Base-by-base conservation (phyloP, 2,888 invertebrate genomes). In the Eristalinus aeneus region DNA sequence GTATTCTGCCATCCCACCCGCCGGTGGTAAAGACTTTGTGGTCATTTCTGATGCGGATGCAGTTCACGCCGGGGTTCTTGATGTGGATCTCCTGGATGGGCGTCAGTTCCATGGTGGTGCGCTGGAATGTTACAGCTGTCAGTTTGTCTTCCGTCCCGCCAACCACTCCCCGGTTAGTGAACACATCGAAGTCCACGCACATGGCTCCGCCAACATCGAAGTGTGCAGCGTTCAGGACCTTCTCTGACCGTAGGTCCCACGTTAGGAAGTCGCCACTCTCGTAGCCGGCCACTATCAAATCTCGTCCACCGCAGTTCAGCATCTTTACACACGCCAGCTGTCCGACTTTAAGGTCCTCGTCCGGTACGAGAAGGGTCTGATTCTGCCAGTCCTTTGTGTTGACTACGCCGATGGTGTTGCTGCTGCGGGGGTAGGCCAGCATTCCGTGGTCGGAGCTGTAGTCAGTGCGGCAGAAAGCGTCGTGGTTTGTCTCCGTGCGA, bases 1-100 rank as follows among this genome's bases (percentile, higher is more conserved):
- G 94, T 82, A 96, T 93, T 84, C 95, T 94, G 1, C 96, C 95
- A 90, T 97, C 97, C 96, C 96, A 96, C 36, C 96, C 96, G 11
- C 95, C 97, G 0, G 95, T 94, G 22, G 95, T 94, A 89, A 97
- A 95, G 8, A 97, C 95, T 91, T 96, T 96, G 3, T 94, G 94
- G 91, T 97, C 97, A 0, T 93, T 92, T 31, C 96, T 94, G 87
- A 96, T 93, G 89, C 94, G 94, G 8, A 96, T 94, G 88, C 94
- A 94, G 89, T 96, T 96, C 56, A 95, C 95, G 8, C 97, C 96
- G 1, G 95, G 94, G 91, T 96, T 96, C 89, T 95, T 96, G n/a
- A 97, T 94, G 39, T 93, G 92, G 73, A 96, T 92, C 89, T 95
- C 95, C 89, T 94, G 91, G 90, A 94, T 94, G 88, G 95, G 93